Percentiles rank a stretch among this genome's conserved stretches.
Conservation (phyloP, 2,797 vertebrate species). For the Phrynocephalus guinanensis region DNA sequence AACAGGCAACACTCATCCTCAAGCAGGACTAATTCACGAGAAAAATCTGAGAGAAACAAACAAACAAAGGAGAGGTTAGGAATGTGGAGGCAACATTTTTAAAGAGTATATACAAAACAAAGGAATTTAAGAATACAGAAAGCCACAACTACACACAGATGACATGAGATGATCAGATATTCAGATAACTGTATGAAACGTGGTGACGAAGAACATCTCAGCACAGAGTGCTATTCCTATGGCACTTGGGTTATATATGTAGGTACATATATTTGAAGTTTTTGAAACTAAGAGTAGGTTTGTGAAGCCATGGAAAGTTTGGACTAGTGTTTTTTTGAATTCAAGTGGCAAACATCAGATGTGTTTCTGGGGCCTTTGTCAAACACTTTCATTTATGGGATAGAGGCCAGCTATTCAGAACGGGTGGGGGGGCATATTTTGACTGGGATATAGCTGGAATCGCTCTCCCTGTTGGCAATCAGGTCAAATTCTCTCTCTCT, state of each 20-base stretch:
- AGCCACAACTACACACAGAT: background rate
- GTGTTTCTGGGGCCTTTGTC: no score
- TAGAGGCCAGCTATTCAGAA: background rate
- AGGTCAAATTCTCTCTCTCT: background rate
- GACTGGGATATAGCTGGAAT: background rate
- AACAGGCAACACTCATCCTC: conserved; percentile 25
- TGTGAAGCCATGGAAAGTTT: no score
- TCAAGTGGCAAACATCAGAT: no score
- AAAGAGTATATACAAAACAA: conserved; percentile 10
- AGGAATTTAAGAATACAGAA: conserved; percentile 6
- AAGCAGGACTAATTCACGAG: conserved; percentile 44
- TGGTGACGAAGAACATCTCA: background rate
- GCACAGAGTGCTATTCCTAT: background rate
- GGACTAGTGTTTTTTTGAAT: no score
- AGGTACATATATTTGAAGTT: no score
- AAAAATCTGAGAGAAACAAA: conserved; percentile 31
- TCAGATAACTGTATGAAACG: conserved; percentile 18
- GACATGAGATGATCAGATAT: background rate
- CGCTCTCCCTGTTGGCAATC: background rate
- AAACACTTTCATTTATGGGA: no score
- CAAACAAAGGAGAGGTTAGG: background rate
- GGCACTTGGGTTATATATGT: no score
- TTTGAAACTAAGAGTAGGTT: no score
- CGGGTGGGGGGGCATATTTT: no score
- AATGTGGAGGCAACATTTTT: background rate